phyloP scores from a whole-genome alignment of 1,140 invertebrate species.

The Anastrepha obliqua region DNA sequence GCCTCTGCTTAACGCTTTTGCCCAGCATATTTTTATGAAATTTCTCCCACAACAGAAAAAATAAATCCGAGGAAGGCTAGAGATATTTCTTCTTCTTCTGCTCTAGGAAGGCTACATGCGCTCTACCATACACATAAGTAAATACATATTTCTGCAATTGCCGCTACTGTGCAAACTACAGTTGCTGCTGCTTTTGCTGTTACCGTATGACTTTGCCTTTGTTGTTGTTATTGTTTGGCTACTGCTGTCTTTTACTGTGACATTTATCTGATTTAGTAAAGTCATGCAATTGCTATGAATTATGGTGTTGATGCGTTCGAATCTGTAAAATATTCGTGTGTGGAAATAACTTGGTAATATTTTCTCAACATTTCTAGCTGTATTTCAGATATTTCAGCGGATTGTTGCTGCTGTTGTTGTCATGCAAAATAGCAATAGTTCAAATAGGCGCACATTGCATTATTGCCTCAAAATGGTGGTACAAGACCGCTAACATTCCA shows the following conservation, averaged over 20 bases:
- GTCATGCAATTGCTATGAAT: slow-evolving; percentile 55
- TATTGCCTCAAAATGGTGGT: slow-evolving; percentile 25
- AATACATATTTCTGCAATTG: background rate
- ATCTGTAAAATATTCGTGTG: slow-evolving; percentile 49
- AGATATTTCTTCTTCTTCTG: background rate
- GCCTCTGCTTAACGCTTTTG: background rate
- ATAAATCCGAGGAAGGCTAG: too few species aligned
- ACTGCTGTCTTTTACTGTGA: slow-evolving; percentile 11
- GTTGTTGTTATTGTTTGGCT: slow-evolving; percentile 27
- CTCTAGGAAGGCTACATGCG: background rate
- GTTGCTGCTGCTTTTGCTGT: background rate
- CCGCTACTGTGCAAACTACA: slow-evolving; percentile 29
- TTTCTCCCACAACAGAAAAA: background rate
- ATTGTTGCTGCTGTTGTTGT: slow-evolving; percentile 16
- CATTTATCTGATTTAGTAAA: slow-evolving; percentile 55
- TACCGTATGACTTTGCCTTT: background rate
- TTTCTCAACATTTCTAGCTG: slow-evolving; percentile 41
- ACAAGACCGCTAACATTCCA: background rate
- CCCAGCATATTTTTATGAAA: slow-evolving; percentile 46
- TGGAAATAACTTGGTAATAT: background rate
- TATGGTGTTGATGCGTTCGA: slow-evolving; percentile 53
- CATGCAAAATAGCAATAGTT: slow-evolving; percentile 42
- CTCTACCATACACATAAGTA: too few species aligned
- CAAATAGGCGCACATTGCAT: slow-evolving; percentile 25
- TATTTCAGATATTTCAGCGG: background rate